Evolutionary conservation across 2,113 vertebrate species (phyloP).

Genomic region (Microtus richardsoni): DNA sequence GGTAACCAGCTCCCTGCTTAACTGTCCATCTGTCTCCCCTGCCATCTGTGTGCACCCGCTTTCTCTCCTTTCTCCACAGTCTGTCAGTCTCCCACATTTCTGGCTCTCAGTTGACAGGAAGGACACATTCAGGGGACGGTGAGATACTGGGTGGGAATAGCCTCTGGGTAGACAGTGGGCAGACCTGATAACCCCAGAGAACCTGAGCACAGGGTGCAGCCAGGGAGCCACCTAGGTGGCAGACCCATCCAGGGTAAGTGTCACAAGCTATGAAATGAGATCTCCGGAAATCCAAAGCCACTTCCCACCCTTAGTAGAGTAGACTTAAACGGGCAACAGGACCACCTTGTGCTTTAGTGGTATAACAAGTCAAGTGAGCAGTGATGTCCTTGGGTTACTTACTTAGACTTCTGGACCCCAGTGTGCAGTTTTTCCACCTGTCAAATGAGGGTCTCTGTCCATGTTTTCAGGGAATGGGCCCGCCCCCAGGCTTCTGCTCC

Average conservation of each 20-base stretch:
- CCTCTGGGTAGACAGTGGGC: neutral
- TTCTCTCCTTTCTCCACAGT: constrained; percentile 59
- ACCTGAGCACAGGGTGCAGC: neutral
- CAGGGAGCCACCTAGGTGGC: neutral
- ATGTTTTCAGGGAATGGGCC: neutral
- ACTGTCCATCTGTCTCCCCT: neutral
- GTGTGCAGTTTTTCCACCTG: too few relatives aligned
- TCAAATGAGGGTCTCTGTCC: neutral
- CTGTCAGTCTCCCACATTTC: neutral
- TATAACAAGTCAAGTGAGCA: rapidly evolving
- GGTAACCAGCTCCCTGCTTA: constrained; percentile 84
- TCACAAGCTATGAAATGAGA: neutral
- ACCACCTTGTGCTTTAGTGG: neutral
- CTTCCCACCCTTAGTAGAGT: neutral
- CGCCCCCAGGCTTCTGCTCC: neutral
- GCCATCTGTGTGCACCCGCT: constrained; percentile 54
- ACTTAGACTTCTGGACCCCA: neutral
- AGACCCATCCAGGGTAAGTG: neutral
- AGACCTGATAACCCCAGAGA: neutral
- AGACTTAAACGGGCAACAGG: neutral
- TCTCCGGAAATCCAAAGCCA: neutral
- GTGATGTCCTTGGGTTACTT: neutral
- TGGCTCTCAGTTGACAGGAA: neutral
- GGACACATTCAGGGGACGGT: rapidly evolving
- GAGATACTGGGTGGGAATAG: neutral